phyloP scores from a whole-genome alignment of 2,888 invertebrate genomes.

The Dorcus parallelipipedus region DNA sequence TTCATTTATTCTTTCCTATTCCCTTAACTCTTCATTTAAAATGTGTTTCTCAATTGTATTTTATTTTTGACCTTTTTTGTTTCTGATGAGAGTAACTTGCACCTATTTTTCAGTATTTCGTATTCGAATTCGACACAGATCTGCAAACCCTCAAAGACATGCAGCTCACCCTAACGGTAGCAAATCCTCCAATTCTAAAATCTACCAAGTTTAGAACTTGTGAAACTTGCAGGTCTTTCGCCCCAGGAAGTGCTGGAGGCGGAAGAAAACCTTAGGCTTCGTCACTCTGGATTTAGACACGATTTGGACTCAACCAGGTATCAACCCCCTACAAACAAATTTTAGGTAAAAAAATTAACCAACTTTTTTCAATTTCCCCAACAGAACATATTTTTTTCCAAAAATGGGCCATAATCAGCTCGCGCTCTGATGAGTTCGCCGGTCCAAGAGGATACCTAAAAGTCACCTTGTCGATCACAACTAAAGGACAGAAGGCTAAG shows the following conservation, averaged over 20 bases:
- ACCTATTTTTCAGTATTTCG: slow-evolving; percentile 57
- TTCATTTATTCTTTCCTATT: no score
- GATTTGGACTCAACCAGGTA: slow-evolving; percentile 70
- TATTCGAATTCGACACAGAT: slow-evolving; percentile 59
- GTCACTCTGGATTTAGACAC: slow-evolving; percentile 63
- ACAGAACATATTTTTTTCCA: slow-evolving; percentile 77
- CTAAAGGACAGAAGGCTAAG: slow-evolving; percentile 64
- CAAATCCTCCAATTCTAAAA: slow-evolving; percentile 10
- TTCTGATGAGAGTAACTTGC: background rate
- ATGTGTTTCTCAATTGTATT: no score
- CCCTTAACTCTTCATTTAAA: no score
- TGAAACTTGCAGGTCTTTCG: slow-evolving; percentile 36
- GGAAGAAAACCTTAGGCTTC: slow-evolving; percentile 57
- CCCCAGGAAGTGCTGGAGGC: slow-evolving; percentile 44
- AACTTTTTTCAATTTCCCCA: slow-evolving; percentile 13
- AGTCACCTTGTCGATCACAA: slow-evolving; percentile 72
- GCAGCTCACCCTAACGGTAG: slow-evolving; percentile 59
- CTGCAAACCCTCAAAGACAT: slow-evolving; percentile 57
- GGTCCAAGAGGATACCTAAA: slow-evolving; percentile 75
- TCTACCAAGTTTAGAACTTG: background rate
- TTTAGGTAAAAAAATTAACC: background rate
- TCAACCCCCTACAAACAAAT: background rate
- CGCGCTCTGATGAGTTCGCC: slow-evolving; percentile 52
- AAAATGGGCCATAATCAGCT: slow-evolving; percentile 79
- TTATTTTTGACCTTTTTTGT: background rate